Evolutionary conservation across 2,888 invertebrate species (phyloP).

Genomic region (Dioctria rufipes): DNA sequence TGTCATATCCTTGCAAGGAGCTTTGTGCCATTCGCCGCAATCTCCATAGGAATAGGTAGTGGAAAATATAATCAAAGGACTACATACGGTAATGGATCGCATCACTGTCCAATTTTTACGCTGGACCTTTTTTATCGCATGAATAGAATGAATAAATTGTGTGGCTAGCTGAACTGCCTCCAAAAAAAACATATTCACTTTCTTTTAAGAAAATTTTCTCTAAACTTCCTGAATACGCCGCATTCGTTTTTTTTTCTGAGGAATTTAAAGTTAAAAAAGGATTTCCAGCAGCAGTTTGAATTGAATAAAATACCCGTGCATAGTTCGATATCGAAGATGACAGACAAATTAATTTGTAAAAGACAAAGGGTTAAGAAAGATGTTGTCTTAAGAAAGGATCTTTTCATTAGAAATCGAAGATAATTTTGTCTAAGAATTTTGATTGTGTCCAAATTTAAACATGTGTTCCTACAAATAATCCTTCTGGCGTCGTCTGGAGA

Average conservation of each 20-base stretch:
- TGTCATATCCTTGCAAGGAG: not conserved
- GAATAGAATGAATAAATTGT: constrained; percentile 47
- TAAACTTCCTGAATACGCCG: not conserved
- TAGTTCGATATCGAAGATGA: constrained; percentile 11
- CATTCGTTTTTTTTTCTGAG: not conserved
- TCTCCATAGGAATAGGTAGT: not conserved
- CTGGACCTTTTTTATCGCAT: constrained; percentile 42
- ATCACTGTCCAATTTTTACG: constrained; percentile 44
- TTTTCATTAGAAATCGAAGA: not conserved
- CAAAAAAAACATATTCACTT: constrained; percentile 26
- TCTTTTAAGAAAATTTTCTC: constrained; percentile 5
- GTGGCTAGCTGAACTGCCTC: constrained; percentile 35
- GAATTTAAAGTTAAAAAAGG: not conserved
- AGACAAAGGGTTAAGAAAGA: constrained; percentile 27
- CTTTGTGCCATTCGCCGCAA: constrained; percentile 11
- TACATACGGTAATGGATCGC: constrained; percentile 44
- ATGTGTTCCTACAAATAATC: not conserved
- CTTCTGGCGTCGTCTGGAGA: not conserved
- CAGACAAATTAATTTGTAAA: constrained; percentile 42
- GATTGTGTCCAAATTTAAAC: not conserved
- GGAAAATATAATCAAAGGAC: constrained; percentile 38
- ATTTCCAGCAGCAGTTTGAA: constrained; percentile 6
- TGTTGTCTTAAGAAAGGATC: not conserved
- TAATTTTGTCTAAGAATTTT: constrained; percentile 51
- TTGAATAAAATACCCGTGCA: constrained; percentile 34